A percentile compares a stretch with the other conserved stretches of the same genome.
Evolutionary conservation across 1,140 invertebrate species (phyloP).

Genomic region (Harlomillsia oculata): DNA sequence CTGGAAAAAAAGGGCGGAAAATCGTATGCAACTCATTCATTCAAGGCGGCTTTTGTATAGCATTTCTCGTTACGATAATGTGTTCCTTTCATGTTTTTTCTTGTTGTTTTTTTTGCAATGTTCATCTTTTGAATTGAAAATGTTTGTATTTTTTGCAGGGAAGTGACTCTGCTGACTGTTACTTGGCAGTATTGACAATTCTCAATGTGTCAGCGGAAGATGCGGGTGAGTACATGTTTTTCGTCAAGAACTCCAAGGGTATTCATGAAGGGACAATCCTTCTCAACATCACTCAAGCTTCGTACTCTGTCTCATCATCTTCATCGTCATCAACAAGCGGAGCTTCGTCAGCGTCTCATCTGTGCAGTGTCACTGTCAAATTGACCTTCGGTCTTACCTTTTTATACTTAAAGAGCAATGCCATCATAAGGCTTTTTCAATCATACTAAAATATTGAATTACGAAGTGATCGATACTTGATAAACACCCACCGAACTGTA

Average conservation of each 20-base stretch:
- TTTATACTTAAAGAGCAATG: too few species aligned
- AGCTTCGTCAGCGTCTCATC: too few species aligned
- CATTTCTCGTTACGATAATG: not conserved
- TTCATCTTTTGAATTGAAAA: not conserved
- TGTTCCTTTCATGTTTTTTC: not conserved
- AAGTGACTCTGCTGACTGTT: constrained; percentile 45
- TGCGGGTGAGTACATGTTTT: constrained; percentile 49
- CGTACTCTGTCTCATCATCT: constrained; percentile 36
- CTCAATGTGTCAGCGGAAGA: constrained; percentile 46
- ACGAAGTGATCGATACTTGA: too few species aligned
- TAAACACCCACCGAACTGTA: too few species aligned
- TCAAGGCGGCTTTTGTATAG: not conserved
- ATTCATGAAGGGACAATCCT: constrained; percentile 48
- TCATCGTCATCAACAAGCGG: constrained; percentile 25
- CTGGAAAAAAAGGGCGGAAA: too few species aligned
- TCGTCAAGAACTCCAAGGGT: constrained; percentile 48
- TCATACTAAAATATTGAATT: too few species aligned
- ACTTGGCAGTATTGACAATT: constrained; percentile 46
- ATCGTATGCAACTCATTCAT: not conserved
- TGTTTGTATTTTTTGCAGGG: constrained; percentile 39
- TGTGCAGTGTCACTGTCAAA: too few species aligned
- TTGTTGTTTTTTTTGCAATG: not conserved
- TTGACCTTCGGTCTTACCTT: too few species aligned
- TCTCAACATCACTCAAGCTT: constrained; percentile 48
- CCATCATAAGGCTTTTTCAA: too few species aligned